Evolutionary conservation across 2,113 vertebrate genomes (phyloP).

Genomic region (Gila orcuttii): DNA sequence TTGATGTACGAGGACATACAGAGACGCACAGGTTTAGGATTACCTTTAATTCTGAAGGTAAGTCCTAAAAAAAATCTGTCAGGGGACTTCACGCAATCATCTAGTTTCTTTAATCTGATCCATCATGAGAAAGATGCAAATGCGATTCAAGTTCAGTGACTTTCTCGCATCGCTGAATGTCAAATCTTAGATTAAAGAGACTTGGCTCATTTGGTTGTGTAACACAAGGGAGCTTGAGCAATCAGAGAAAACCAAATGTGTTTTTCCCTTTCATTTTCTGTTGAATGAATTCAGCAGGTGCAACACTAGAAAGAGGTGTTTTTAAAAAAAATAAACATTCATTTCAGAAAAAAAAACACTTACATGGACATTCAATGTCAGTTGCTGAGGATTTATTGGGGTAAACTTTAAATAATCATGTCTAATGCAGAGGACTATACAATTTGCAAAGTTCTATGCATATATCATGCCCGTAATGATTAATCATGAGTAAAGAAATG

Average conservation of each 20-base stretch:
- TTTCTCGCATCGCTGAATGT: constrained; percentile 43
- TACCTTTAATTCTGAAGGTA: constrained; percentile 26
- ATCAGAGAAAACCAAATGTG: constrained; percentile 45
- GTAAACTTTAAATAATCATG: not conserved
- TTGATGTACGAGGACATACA: constrained; percentile 40
- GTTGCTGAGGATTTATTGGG: not conserved
- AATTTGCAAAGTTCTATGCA: constrained; percentile 7
- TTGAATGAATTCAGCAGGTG: constrained; percentile 46
- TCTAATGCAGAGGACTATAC: not conserved
- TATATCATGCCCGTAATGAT: not conserved
- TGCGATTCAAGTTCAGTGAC: constrained; percentile 36
- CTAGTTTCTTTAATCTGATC: constrained; percentile 20
- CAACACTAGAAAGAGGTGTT: not conserved
- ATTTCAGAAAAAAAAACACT: not conserved
- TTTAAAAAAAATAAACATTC: not conserved
- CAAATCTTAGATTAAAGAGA: constrained; percentile 41
- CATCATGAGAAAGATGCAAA: constrained; percentile 38
- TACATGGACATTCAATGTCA: not conserved
- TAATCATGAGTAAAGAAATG: constrained; percentile 39
- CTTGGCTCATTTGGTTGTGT: constrained; percentile 33
- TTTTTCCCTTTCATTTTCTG: constrained; percentile 59
- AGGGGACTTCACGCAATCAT: constrained; percentile 17
- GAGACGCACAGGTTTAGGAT: constrained; percentile 11
- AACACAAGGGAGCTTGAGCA: constrained; percentile 34
- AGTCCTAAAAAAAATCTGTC: constrained; percentile 12